Conservation (phyloP, 2,888 invertebrate genomes). For the Dorcus hopei region DNA sequence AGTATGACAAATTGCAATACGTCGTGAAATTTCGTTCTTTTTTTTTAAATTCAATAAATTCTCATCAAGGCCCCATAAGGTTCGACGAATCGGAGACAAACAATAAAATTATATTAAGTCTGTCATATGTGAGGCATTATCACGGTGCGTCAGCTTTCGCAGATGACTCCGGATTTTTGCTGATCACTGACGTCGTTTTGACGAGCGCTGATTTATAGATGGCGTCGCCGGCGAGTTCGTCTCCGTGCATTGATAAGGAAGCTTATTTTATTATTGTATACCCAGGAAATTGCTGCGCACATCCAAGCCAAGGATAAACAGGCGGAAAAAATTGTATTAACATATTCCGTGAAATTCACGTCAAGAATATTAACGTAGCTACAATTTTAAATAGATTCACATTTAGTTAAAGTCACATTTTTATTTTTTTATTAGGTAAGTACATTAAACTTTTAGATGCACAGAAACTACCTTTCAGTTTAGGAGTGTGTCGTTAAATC, state of each 20-base stretch:
- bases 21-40: neutral
- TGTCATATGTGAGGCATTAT: conserved; percentile 21
- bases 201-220: neutral
- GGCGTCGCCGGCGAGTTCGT: neutral
- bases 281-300: neutral
- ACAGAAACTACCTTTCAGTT: no score
- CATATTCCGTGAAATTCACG: no score
- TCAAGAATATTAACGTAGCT: no score
- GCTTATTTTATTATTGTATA: neutral
- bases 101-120: conserved; percentile 32
- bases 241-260: no score
- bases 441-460: no score
- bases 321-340: neutral
- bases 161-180: no score
- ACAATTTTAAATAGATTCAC: no score
- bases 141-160: neutral
- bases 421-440: no score
- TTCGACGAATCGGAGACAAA: conserved; percentile 16
- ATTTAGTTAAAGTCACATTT: no score
- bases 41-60: neutral
- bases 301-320: neutral
- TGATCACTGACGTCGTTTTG: no score
- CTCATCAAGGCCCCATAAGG: neutral
- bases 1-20: neutral
- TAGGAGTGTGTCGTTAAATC: no score